Percentiles rank a stretch among this genome's conserved stretches.
These are phyloP conservation scores for Macrotrachela quadricornifera DNA, from an alignment of 1,140 invertebrate genomes.

Conservation along the genomic window DNA sequence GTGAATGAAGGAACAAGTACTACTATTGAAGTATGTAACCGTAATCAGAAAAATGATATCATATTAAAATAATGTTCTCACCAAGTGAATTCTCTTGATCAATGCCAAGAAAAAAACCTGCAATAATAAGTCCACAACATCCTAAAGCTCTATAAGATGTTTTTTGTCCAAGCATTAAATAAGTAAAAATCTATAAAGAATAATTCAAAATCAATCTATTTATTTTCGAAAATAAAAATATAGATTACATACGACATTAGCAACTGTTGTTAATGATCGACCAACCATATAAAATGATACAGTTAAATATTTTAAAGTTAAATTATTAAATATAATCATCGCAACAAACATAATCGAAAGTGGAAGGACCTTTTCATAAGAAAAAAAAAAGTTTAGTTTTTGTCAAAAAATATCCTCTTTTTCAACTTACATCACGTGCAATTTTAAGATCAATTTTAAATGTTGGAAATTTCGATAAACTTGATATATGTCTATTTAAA, in stretches of 20 bases:
- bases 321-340: slow-evolving; percentile 91
- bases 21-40: too few relatives aligned
- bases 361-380: slow-evolving; percentile 58
- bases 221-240: too few relatives aligned
- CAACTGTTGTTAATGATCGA: slow-evolving; percentile 85
- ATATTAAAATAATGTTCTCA: slow-evolving; percentile 16
- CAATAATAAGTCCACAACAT: slow-evolving; percentile 69
- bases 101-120: slow-evolving; percentile 75
- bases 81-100: slow-evolving; percentile 74
- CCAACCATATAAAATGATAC: slow-evolving; percentile 96
- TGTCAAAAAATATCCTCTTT: background rate
- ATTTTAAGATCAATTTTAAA: slow-evolving; percentile 30
- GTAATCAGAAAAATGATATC: too few relatives aligned
- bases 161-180: slow-evolving; percentile 41
- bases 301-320: slow-evolving; percentile 84
- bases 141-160: slow-evolving; percentile 57
- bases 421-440: slow-evolving; percentile 23
- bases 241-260: slow-evolving; percentile 53
- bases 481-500: slow-evolving; percentile 37
- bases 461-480: slow-evolving; percentile 31
- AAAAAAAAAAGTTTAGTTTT: background rate
- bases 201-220: background rate
- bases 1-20: too few relatives aligned
- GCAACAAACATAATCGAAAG: slow-evolving; percentile 72
- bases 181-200: slow-evolving; percentile 28